Evolutionary conservation across 2,888 invertebrate genomes (phyloP).

Genomic region (Hydraecia micacea): DNA sequence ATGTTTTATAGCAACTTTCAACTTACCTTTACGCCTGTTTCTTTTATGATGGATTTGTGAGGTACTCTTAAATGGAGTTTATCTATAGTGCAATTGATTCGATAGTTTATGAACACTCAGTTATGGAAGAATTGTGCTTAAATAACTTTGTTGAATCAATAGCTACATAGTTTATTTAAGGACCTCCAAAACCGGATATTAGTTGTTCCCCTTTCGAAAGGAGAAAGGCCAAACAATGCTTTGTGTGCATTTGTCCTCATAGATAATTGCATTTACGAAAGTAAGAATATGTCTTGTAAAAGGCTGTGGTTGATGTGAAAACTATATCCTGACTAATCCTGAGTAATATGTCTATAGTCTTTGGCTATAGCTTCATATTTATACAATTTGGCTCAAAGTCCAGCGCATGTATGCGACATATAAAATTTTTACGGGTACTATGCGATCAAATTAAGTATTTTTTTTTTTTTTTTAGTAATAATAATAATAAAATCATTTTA

Average conservation of each 20-base stretch:
- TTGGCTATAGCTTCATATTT: constrained; percentile 1
- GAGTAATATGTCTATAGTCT: not conserved
- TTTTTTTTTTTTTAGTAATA: no score
- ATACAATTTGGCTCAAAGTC: constrained; percentile 6
- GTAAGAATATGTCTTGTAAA: constrained; percentile 6
- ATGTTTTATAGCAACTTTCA: not conserved
- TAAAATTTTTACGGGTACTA: not conserved
- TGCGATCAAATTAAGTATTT: constrained; percentile 24
- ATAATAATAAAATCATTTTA: no score
- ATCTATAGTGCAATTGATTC: not conserved
- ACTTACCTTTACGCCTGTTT: not conserved
- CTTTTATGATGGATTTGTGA: not conserved
- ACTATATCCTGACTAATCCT: not conserved
- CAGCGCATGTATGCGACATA: not conserved
- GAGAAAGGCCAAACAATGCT: constrained; percentile 1
- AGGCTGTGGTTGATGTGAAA: not conserved
- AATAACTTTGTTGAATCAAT: not conserved
- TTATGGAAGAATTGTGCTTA: not conserved
- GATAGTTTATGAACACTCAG: not conserved
- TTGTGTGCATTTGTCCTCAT: constrained; percentile 32
- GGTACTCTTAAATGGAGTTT: not conserved
- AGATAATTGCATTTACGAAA: constrained; percentile 5
- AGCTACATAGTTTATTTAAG: not conserved
- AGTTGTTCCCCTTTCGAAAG: not conserved
- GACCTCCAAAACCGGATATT: not conserved